Percentiles rank a stretch among this genome's conserved stretches.
These are phyloP conservation scores for Momotus momota DNA, from an alignment of 2,797 vertebrate species.

Conservation along the genomic window DNA sequence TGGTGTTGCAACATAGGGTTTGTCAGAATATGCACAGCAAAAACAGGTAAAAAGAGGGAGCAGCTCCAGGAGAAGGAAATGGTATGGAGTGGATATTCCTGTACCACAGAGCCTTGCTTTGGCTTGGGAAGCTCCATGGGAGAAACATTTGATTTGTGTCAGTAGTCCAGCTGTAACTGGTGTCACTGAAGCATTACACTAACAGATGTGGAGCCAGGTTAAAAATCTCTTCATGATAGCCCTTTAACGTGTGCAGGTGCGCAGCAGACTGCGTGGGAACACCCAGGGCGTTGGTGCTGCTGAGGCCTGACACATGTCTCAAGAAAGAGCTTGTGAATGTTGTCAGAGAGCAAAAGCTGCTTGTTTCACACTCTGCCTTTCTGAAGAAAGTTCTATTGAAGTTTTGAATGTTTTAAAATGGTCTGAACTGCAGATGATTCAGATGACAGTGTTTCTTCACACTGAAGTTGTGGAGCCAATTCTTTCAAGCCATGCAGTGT, in stretches of 20 bases:
- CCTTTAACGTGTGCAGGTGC: neutral
- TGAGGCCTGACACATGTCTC: neutral
- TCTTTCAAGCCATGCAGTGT: neutral
- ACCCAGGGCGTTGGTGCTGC: neutral
- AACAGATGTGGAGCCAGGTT: neutral
- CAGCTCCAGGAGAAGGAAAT: neutral
- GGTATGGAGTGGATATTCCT: neutral
- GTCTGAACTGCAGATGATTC: neutral
- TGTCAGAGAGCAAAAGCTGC: neutral
- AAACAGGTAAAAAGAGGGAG: neutral
- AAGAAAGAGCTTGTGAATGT: neutral
- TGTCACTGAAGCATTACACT: rapidly evolving
- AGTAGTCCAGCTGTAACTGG: neutral
- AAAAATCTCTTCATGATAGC: neutral
- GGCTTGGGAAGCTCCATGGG: neutral
- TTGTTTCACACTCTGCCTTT: neutral
- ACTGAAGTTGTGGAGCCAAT: neutral
- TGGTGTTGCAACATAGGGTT: neutral
- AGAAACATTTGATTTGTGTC: neutral
- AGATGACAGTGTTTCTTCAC: neutral
- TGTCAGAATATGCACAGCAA: rapidly evolving
- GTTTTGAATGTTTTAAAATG: neutral
- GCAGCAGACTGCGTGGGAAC: neutral
- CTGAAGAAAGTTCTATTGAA: neutral
- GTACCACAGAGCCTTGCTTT: neutral